Base-by-base conservation (phyloP, 2,888 invertebrate species). In the Tetramorium bicarinatum region DNA sequence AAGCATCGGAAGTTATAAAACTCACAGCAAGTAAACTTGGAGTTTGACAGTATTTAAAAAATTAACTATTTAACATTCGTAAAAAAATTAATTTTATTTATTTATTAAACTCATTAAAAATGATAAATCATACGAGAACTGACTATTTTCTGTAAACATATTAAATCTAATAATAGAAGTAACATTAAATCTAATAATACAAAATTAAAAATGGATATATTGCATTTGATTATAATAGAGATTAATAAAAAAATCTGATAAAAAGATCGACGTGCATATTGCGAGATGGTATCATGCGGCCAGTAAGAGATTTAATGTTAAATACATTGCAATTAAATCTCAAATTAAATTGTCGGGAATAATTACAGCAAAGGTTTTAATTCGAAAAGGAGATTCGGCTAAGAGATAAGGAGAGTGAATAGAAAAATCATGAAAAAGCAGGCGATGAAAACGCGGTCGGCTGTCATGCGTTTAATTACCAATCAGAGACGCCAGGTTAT, bases 401-500 rank as follows among this genome's bases (percentile, higher is more conserved):
- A 72, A 4, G 1, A 80, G 79, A 80, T 80, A 80, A 56, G 25
- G 49, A 61, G 47, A 77, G 44, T 67, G 77, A 80, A 80, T 80
- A 61, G 79, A 80, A 80, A 79, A 72, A 21, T 61, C 71, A 71
- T 61, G 61, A 80, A 80, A 80, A 80, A 72, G 38, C 79, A 61
- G 72, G 79, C 87, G 88, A 88, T 86, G 85, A 88, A 91, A 88
- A 87, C 81, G 83, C 88, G 84, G 87, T 87, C 89, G 91, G 90
- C 92, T 92, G 90, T 92, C 92, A 92, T 91, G 93, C 93, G 92
- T 92, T 93, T 93, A 93, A 93, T 93, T 91, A 93, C 90, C 91
- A 92, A 93, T 93, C 93, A 93, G 92, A 92, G 87, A 90, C 92
- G 93, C 91, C 89, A 91, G 91, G 86, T 80, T 80, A 86, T 89